Percentiles rank a stretch among this genome's conserved stretches.
Conservation (phyloP, 2,113 vertebrate genomes). For the Ciconia boyciana region DNA sequence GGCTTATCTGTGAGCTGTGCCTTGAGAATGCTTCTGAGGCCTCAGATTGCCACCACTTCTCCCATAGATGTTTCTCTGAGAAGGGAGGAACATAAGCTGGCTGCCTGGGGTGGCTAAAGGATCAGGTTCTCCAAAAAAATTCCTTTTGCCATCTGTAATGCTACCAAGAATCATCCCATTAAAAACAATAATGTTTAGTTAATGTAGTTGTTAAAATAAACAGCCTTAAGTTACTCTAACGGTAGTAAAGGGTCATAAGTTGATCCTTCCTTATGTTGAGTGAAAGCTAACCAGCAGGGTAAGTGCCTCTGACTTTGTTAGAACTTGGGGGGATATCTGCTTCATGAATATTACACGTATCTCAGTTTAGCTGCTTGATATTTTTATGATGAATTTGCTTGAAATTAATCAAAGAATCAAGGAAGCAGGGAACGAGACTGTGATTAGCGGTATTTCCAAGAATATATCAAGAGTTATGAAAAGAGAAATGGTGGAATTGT, state of each 20-base stretch:
- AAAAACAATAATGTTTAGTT: neutral
- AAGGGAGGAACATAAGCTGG: neutral
- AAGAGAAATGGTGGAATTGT: neutral
- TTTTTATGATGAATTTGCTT: neutral
- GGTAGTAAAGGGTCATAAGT: neutral
- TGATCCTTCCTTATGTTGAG: neutral
- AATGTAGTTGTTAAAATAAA: neutral
- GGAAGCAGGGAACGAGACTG: neutral
- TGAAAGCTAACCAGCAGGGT: neutral
- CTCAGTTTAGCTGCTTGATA: neutral
- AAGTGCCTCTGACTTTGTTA: neutral
- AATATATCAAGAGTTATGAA: neutral
- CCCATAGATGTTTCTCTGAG: neutral
- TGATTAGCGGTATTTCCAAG: neutral
- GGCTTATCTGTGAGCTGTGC: neutral
- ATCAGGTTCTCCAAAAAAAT: neutral
- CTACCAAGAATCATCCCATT: neutral
- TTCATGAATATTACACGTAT: neutral
- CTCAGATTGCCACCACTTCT: neutral
- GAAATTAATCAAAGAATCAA: neutral
- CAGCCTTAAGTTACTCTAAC: neutral
- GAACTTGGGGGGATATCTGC: neutral
- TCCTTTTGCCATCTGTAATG: neutral
- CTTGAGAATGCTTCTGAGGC: neutral
- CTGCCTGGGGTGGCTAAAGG: neutral